Evolutionary conservation across 2,797 vertebrate genomes (phyloP), one percentile per base, ranked within the genome.

Genomic region (Bothrops alternatus): DNA sequence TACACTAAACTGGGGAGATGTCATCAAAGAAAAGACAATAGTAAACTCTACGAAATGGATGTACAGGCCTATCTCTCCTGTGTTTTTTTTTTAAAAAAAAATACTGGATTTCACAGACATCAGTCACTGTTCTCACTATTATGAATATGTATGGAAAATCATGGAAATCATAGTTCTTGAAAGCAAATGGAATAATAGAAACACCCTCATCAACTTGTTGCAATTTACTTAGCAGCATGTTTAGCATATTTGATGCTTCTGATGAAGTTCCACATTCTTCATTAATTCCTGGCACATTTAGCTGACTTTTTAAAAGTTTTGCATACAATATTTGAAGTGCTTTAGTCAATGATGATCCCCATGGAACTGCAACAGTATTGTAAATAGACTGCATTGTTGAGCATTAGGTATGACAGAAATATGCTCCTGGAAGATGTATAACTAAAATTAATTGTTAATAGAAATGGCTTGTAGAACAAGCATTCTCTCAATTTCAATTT

Each of bases 81-180:
- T 95, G 95, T 93, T 93, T 95, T 55, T 53, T 53, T 53, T 53
- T 50, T 2, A 94, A 91, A 93, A 89, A 93, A 94, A 95, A 95
- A 86, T 86, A 26, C 93, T 96, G 93, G 94, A 95, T 97, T 95
- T 97, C 95, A 93, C 90, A 94, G 95, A 95, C 94, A 95, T 93
- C 91, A 23, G 73, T 25, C 73, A 82, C 73, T 47, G 37, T 82
- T 47, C 37, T 78, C 69, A 11, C 37, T 78, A 47, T 42, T 73
- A 91, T 89, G 91, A 94, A 96, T 96, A 94, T 93, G 94, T 91
- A 95, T 94, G 93, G 12, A 95, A 94, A 95, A 95, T 92, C 93
- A 86, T 94, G 92, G 91, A 92, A 95, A 94, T 89, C 90, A 78
- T 14, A 91, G 73, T 88, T 94, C 93, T 91, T 55, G 91, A 96